These are phyloP conservation scores for Clitarchus hookeri DNA, from an alignment of 2,888 invertebrate genomes.

Conservation along the genomic window DNA sequence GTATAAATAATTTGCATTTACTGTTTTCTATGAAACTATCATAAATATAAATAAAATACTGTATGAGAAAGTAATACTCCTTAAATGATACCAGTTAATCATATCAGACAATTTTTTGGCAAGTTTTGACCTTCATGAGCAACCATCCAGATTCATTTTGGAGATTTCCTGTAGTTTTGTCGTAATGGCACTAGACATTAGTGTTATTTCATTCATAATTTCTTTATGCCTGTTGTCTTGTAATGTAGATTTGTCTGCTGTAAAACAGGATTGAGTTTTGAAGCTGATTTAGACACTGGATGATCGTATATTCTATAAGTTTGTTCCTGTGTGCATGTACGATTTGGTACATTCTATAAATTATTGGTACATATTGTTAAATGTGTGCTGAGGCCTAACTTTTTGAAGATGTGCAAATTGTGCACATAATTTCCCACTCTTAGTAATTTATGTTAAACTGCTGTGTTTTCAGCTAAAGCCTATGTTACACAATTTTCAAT, in stretches of 20 bases:
- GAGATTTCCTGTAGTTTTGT: background rate
- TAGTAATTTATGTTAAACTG: no score
- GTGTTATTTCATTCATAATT: background rate
- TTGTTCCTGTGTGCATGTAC: no score
- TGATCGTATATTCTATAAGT: background rate
- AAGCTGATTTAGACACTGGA: background rate
- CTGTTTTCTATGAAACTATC: background rate
- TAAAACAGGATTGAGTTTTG: background rate
- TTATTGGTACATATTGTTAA: no score
- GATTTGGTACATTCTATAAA: no score
- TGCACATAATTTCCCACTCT: no score
- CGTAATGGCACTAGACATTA: background rate
- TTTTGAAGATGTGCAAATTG: no score
- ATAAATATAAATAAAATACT: background rate
- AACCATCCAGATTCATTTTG: background rate
- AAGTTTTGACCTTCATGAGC: background rate
- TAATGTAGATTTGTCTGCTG: background rate
- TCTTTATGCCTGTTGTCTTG: background rate
- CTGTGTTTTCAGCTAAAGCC: no score
- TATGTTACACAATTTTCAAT: no score
- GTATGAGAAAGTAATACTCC: background rate
- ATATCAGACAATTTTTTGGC: background rate
- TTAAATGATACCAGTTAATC: slow-evolving; percentile 2
- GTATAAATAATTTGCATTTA: slow-evolving; percentile 2
- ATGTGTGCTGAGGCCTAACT: no score